Evolutionary conservation across 1,140 invertebrate species (phyloP).

Genomic region (Anoplophora glabripennis): DNA sequence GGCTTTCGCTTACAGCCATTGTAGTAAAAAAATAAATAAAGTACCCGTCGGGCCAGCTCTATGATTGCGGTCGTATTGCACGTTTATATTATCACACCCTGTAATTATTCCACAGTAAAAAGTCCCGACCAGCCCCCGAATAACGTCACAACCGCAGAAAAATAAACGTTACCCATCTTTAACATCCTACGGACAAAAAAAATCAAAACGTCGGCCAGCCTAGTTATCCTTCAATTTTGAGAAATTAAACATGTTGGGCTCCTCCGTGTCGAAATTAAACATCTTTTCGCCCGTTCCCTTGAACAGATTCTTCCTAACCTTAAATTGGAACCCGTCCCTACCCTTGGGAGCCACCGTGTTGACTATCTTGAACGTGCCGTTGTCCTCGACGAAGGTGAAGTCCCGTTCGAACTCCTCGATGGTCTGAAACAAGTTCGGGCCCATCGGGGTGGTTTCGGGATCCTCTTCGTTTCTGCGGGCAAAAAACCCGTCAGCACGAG

Average conservation of each 20-base stretch:
- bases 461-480: no score
- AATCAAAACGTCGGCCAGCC: no score
- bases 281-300: background rate
- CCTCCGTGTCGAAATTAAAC: slow-evolving; percentile 14
- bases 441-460: no score
- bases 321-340: background rate
- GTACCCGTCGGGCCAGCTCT: slow-evolving; percentile 16
- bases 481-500: no score
- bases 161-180: no score
- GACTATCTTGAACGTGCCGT: background rate
- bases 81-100: background rate
- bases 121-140: background rate
- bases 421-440: no score
- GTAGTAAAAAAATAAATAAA: slow-evolving; percentile 24
- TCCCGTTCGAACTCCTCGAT: background rate
- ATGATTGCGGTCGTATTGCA: background rate
- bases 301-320: slow-evolving; percentile 7
- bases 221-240: background rate
- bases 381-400: slow-evolving; percentile 8
- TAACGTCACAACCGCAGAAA: no score
- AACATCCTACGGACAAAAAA: no score
- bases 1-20: slow-evolving; percentile 22
- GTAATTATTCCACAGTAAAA: slow-evolving; percentile 1
- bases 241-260: slow-evolving; percentile 15
- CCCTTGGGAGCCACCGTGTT: background rate